Evolutionary conservation across 2,888 invertebrate species (phyloP).

Genomic region (Coenonympha glycerion): DNA sequence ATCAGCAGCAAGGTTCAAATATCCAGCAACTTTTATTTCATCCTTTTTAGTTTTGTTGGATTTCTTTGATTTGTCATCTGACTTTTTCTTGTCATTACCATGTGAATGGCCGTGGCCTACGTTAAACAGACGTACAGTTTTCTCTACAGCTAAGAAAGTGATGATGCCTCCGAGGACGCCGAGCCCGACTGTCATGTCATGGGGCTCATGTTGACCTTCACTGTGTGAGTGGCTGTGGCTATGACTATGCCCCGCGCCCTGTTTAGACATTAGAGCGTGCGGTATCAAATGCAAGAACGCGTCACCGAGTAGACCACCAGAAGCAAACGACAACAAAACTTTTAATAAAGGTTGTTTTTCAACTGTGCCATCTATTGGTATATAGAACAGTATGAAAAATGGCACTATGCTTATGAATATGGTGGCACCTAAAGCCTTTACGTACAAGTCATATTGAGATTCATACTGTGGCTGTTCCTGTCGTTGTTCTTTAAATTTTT

Average conservation of each 20-base stretch:
- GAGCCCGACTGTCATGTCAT: constrained; percentile 93
- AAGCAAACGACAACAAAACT: constrained; percentile 93
- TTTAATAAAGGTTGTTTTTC: constrained; percentile 92
- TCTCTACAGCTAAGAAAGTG: constrained; percentile 94
- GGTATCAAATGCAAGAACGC: constrained; percentile 99
- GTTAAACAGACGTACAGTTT: constrained; percentile 90
- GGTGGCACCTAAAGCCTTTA: constrained; percentile 92
- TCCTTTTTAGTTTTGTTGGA: constrained; percentile 57
- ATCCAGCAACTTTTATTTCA: constrained; percentile 79
- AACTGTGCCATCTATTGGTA: constrained; percentile 91
- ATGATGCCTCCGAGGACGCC: constrained; percentile 96
- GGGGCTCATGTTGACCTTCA: constrained; percentile 68
- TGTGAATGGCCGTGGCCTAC: constrained; percentile 88
- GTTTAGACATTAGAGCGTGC: constrained; percentile 82
- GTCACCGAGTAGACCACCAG: constrained; percentile 97
- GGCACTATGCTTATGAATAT: constrained; percentile 96
- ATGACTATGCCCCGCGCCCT: constrained; percentile 65
- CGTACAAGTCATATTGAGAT: constrained; percentile 77
- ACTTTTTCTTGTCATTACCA: constrained; percentile 59
- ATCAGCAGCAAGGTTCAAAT: constrained; percentile 97
- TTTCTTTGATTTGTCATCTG: constrained; percentile 58
- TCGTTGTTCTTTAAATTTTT: constrained; percentile 67
- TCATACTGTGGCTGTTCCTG: constrained; percentile 36
- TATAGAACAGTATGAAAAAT: constrained; percentile 92
- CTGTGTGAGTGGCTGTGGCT: constrained; percentile 74